A percentile compares a stretch with the other conserved stretches of the same genome.
Conservation (phyloP, 2,888 invertebrate species). For the Scaeva pyrastri region DNA sequence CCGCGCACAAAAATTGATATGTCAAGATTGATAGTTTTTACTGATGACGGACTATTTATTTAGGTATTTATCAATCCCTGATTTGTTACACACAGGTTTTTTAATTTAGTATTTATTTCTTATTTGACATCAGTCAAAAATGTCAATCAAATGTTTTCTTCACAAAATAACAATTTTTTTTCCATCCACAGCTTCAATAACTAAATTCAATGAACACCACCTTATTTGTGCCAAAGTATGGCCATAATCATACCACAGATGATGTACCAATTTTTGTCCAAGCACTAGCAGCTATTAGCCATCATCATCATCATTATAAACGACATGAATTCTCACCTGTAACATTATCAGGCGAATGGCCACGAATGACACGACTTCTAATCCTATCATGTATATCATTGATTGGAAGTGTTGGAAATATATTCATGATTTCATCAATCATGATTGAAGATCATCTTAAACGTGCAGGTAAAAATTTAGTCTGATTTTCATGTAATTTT, state of each 20-base stretch:
- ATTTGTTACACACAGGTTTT: no score
- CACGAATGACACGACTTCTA: conserved; percentile 87
- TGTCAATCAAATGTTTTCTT: no score
- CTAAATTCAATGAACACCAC: conserved; percentile 69
- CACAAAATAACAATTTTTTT: not conserved
- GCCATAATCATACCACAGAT: conserved; percentile 65
- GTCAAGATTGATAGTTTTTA: no score
- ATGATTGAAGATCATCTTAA: conserved; percentile 89
- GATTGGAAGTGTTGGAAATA: conserved; percentile 89
- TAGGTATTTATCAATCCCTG: no score
- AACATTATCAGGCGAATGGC: conserved; percentile 88
- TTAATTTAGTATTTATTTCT: no score
- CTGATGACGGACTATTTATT: no score
- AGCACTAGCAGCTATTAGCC: conserved; percentile 74
- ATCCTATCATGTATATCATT: conserved; percentile 87
- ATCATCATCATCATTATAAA: conserved; percentile 70
- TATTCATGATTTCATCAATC: conserved; percentile 90
- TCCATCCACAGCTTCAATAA: conserved; percentile 30
- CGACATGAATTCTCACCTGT: conserved; percentile 86
- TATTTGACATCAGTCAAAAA: no score
- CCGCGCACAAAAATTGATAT: no score
- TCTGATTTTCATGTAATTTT: not conserved
- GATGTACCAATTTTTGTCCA: conserved; percentile 66
- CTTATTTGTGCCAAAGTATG: conserved; percentile 74
- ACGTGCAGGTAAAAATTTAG: conserved; percentile 85